These are phyloP conservation scores for Haliclona indistincta DNA, from an alignment of 37 sponge, comb jelly and placozoan species.

Conservation along the genomic window DNA sequence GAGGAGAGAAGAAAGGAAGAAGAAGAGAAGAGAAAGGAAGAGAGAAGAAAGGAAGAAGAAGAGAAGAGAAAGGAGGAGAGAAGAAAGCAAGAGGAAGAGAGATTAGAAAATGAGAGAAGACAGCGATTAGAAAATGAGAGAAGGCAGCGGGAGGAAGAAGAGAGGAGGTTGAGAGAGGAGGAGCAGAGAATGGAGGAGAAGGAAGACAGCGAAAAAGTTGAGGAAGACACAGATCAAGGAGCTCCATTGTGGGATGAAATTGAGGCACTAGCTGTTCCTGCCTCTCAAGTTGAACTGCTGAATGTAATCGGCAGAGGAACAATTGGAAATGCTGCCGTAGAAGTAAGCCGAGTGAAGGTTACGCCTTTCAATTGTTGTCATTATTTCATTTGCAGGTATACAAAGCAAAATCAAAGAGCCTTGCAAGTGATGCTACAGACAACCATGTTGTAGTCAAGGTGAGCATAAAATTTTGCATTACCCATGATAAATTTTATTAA, in stretches of 20 bases:
- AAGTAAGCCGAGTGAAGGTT: neutral
- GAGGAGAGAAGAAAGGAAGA: neutral
- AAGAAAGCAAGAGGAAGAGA: conserved; percentile 9
- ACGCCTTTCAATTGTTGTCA: conserved; percentile 1
- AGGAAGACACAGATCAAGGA: neutral
- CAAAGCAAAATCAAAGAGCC: conserved; percentile 40
- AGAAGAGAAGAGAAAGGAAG: neutral
- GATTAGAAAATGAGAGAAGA: neutral
- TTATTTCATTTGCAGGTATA: conserved; percentile 32
- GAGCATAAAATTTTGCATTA: neutral
- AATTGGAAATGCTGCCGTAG: conserved; percentile 35
- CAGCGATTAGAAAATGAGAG: neutral
- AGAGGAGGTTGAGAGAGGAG: neutral
- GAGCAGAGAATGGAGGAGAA: neutral
- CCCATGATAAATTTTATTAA: neutral
- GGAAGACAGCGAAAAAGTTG: neutral
- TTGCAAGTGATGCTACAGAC: conserved; percentile 45
- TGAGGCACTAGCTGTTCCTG: conserved; percentile 20
- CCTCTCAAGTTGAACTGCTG: conserved; percentile 31
- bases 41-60: neutral
- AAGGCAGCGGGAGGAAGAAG: neutral
- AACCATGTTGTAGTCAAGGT: conserved; percentile 65
- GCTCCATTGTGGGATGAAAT: conserved; percentile 1
- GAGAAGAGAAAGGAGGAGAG: neutral
- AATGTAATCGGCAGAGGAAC: conserved; percentile 57